Conservation (phyloP, 2,888 invertebrate species). For the Fabriciana adippe region DNA sequence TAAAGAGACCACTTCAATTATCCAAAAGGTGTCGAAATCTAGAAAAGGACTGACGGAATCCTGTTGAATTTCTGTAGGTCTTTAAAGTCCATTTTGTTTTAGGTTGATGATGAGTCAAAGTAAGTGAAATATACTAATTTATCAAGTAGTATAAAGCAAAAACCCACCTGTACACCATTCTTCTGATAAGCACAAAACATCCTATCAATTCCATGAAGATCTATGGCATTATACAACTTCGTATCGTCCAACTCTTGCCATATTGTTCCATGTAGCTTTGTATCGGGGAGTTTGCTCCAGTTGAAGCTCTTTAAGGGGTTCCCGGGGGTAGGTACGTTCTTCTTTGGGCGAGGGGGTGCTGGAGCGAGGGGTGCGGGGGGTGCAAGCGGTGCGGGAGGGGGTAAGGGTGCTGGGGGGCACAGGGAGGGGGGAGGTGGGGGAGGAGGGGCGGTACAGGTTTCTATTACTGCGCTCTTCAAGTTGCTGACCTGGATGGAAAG, state of each 20-base stretch:
- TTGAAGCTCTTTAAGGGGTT: conserved; percentile 98
- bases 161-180: conserved; percentile 88
- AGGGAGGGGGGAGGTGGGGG: conserved; percentile 78
- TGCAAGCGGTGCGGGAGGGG: conserved; percentile 83
- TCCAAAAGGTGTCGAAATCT: no score
- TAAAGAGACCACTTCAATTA: no score
- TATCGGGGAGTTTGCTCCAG: conserved; percentile 97
- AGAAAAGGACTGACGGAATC: no score
- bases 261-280: conserved; percentile 95
- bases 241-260: conserved; percentile 97
- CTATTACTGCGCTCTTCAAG: conserved; percentile 73
- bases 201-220: conserved; percentile 94
- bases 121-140: not conserved
- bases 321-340: conserved; percentile 95
- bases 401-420: conserved; percentile 82
- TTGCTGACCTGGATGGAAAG: conserved; percentile 65
- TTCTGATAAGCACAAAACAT: conserved; percentile 97
- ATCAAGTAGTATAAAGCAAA: not conserved
- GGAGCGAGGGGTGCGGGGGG: conserved; percentile 78
- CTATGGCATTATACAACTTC: conserved; percentile 95
- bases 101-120: no score
- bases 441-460: conserved; percentile 62
- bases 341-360: conserved; percentile 84
- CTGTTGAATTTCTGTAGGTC: no score
- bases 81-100: no score